These are phyloP conservation scores for Hydrophis major DNA, from an alignment of 2,797 vertebrate genomes.

Conservation along the genomic window DNA sequence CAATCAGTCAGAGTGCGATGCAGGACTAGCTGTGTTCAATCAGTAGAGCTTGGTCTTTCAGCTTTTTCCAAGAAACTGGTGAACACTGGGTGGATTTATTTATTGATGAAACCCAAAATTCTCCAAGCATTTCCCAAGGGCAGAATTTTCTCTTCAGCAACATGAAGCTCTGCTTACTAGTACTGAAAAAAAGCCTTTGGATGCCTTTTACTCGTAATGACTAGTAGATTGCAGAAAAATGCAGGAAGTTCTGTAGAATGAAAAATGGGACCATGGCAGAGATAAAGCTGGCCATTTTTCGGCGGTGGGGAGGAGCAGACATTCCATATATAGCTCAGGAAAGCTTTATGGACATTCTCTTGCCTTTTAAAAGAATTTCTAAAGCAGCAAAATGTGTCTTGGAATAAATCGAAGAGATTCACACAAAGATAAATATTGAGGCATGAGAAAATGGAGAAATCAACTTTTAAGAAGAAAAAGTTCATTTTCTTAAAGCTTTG, in stretches of 20 bases:
- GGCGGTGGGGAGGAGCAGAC: fast-evolving
- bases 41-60: neutral
- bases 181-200: neutral
- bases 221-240: neutral
- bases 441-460: neutral
- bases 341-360: neutral
- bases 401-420: neutral
- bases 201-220: neutral
- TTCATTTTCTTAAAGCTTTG: neutral
- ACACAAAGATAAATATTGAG: neutral
- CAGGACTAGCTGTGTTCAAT: neutral
- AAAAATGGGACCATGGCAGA: neutral
- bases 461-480: neutral
- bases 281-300: neutral
- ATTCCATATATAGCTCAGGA: neutral
- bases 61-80: neutral
- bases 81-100: neutral
- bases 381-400: neutral
- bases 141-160: neutral
- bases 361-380: neutral
- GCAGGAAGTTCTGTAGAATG: neutral
- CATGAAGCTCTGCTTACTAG: neutral
- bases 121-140: neutral
- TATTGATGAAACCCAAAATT: neutral
- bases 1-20: neutral